Conservation (phyloP, 2,888 invertebrate species). For the Chromoteleia sp. region DNA sequence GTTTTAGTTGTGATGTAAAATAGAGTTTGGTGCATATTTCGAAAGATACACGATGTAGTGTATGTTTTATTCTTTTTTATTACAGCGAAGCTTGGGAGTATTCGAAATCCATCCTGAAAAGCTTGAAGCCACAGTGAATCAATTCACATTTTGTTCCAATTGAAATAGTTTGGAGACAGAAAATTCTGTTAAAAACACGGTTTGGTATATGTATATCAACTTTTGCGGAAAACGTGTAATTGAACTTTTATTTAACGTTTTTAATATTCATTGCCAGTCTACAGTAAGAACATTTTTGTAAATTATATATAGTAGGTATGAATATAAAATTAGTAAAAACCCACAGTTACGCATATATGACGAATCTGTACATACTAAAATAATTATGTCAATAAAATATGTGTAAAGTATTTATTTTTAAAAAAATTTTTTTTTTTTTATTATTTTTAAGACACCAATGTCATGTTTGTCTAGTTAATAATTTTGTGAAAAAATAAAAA, state of each 20-base stretch:
- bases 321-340: neutral
- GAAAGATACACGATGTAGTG: no score
- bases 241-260: slow-evolving; percentile 1
- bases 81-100: neutral
- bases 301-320: neutral
- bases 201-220: slow-evolving; percentile 12
- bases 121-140: slow-evolving; percentile 6
- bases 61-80: no score
- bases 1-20: no score
- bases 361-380: no score
- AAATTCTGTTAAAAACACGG: neutral
- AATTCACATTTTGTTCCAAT: neutral
- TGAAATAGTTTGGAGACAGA: neutral
- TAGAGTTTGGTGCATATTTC: no score
- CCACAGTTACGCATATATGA: no score
- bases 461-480: no score
- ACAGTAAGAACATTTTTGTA: neutral
- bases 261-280: neutral
- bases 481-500: no score
- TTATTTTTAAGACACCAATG: no score
- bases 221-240: slow-evolving; percentile 1
- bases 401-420: no score
- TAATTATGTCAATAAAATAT: no score
- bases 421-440: no score
- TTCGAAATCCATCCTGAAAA: neutral